Conservation (phyloP, 2,113 vertebrate genomes). For the Eupsittula cactorum region DNA sequence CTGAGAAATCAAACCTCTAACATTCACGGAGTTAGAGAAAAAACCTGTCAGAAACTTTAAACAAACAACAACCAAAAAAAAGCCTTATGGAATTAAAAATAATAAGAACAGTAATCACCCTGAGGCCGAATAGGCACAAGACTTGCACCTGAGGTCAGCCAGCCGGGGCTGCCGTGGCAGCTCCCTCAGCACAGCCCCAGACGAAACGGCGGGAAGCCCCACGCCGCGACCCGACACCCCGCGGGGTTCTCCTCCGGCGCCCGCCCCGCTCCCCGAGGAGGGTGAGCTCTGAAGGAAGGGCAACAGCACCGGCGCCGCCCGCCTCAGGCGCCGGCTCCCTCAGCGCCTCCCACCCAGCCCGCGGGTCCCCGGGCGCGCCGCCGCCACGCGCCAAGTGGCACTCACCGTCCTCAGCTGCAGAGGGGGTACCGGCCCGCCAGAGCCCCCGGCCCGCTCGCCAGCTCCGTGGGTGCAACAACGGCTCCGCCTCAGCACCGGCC, state of each 20-base stretch:
- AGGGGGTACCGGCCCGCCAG: not conserved
- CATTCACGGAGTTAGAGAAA: accelerated
- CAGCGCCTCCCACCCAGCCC: not conserved
- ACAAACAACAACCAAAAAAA: not conserved
- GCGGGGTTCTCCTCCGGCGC: not conserved
- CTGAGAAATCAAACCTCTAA: not conserved
- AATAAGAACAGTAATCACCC: not conserved
- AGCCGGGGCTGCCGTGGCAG: not conserved
- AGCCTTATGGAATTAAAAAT: not conserved
- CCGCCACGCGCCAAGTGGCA: not conserved
- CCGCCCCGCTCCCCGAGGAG: not conserved
- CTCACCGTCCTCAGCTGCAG: not conserved
- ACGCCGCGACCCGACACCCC: not conserved
- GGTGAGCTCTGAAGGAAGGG: too few relatives aligned
- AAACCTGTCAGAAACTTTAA: not conserved
- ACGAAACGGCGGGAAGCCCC: not conserved
- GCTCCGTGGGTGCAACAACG: not conserved
- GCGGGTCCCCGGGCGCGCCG: not conserved
- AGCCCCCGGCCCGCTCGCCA: not conserved
- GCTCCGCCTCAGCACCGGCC: not conserved
- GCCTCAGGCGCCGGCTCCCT: not conserved
- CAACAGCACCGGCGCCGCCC: not conserved
- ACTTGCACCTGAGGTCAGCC: not conserved
- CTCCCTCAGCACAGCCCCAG: not conserved
- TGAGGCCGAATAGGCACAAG: not conserved